Evolutionary conservation across 2,888 invertebrate species (phyloP), one percentile per base, ranked within the genome.

Genomic region (Tolmerus cingulatus): DNA sequence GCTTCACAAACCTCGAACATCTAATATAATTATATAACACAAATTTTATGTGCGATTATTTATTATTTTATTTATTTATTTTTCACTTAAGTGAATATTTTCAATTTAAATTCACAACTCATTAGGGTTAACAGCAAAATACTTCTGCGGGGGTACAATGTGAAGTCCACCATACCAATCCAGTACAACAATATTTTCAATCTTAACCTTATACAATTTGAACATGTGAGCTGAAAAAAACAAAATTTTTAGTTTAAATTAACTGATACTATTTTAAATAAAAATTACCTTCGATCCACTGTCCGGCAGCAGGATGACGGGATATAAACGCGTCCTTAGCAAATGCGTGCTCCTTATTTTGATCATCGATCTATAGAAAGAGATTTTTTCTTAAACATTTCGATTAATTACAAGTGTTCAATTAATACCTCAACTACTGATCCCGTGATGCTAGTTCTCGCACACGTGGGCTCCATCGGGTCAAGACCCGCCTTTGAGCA

Each of bases 91-190:
- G 34, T 34, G 7, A 0, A 57, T 19, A 9, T 57, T 30, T 76
- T 76, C 23, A 37, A 34, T 76, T 30, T 3, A 34, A 66, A 43
- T 16, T 34, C 16, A 77, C 51, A 74, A 27, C 16, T 87, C 76
- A 57, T 89, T 89, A 0, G 89, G 87, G 19, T 89, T 88, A 0
- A 90, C 89, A 8, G 89, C 89, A 79, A 90, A 91, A 87, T 91
- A 91, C 19, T 90, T 90, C 14, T 90, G 89, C 1, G 88, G 40
- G 0, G 89, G 84, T 7, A 93, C 90, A 74, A 89, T 89, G 77
- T 92, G 91, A 2, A 96, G 96, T 2, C 97, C 97, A 2, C 97
- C 97, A 91, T 96, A 97, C 92, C 94, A 96, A 91, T 97, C 97
- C 90, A 97, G 92, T 89, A 97, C 95, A 16, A 94, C 95, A 86